Base-by-base conservation (phyloP, 2,797 vertebrate genomes). In the Halcyon badia region DNA sequence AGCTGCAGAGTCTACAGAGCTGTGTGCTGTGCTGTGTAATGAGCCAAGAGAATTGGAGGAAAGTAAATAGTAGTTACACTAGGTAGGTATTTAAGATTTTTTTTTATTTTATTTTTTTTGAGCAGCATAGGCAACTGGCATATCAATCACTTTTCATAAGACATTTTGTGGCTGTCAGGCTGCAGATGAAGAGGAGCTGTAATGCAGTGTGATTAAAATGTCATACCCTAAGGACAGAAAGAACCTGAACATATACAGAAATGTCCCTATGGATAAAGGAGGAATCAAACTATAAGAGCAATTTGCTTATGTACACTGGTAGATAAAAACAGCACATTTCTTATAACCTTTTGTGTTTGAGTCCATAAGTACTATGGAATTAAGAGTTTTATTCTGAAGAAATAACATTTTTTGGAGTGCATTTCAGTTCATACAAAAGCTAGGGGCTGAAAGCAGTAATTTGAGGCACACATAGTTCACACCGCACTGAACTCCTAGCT, bases 191-290 rank as follows among this genome's bases (percentile, higher is more conserved):
- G 88, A 90, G 62, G 69, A 93, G 26, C 54, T 91, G 42, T 71
- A 95, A 89, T 44, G 62, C 30, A 52, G 22, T 66, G 70, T 76
- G 62, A 72, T 82, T 82, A 69, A 94, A 95, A 91, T 90, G 61
- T 83, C 94, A 79, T 79, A 83, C 80, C 83, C 75, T 80, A 77
- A 79, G 92, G 95, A 93, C 31, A 91, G 54, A 64, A 87, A 58
- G 64, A 61, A 73, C 71, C 58, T 83, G 82, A 85, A 81, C 46
- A 41, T 31, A 61, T 11, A 82, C 37, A 86, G 48, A 83, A 91
- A 77, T 61, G 69, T 75, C 42, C 42, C 25, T 82, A 75, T 87
- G 64, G 83, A 95, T 77, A 39, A 83, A 94, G 44, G 48, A 83
- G 41, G 16, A 66, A 83, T 87, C 41, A 83, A 75, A 94, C 89